These are phyloP conservation scores for Xestia ashworthii DNA, from an alignment of 2,888 invertebrate species.

Conservation along the genomic window DNA sequence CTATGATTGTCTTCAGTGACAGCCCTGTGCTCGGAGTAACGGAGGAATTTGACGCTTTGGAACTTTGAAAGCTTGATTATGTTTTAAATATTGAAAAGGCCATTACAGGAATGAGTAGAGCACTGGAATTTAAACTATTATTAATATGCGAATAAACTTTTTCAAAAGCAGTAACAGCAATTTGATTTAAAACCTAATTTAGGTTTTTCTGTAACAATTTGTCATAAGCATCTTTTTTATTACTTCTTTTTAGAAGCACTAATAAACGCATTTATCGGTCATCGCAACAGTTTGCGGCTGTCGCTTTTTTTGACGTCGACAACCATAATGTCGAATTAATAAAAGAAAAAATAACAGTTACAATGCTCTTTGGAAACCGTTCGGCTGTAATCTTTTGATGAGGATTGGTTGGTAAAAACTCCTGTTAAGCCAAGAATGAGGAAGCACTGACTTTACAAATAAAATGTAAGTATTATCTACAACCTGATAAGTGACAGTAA, in stretches of 20 bases:
- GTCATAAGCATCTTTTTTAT: conserved; percentile 13
- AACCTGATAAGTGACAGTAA: not conserved
- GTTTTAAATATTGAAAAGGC: not conserved
- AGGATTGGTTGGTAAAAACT: conserved; percentile 40
- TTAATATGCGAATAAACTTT: not conserved
- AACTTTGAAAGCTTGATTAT: not conserved
- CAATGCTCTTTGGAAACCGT: conserved; percentile 31
- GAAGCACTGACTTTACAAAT: conserved; percentile 24
- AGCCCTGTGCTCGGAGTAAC: conserved; percentile 21
- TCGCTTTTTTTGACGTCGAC: conserved; percentile 9
- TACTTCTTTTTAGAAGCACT: conserved; percentile 7
- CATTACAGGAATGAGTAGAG: not conserved
- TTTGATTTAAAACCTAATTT: conserved; percentile 22
- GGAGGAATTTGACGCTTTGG: conserved; percentile 7
- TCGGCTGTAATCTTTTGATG: conserved; percentile 61
- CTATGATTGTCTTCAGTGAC: conserved; percentile 34
- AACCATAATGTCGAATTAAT: conserved; percentile 33
- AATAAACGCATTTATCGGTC: conserved; percentile 36
- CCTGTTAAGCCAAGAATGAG: conserved; percentile 14
- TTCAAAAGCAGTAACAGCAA: not conserved
- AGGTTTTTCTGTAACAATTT: conserved; percentile 1
- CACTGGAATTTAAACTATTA: not conserved
- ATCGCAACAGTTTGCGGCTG: conserved; percentile 16
- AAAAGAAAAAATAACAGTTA: conserved; percentile 51
- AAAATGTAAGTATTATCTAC: not conserved